These are phyloP conservation scores for Podarcis siculus DNA, from an alignment of 2,797 vertebrate species.

Conservation along the genomic window DNA sequence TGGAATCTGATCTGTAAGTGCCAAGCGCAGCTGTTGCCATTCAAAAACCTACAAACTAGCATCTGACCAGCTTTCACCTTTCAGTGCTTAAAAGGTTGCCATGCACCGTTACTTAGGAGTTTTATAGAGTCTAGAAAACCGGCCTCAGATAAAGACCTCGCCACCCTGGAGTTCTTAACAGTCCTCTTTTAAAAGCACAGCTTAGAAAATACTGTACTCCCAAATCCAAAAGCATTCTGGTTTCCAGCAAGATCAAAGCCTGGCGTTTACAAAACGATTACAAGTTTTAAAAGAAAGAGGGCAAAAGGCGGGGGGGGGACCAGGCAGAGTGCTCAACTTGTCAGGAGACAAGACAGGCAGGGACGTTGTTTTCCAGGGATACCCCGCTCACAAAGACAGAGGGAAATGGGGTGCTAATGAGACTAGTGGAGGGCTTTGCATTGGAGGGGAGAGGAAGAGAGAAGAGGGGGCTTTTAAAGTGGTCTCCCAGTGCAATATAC, in stretches of 20 bases:
- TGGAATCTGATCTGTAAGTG: not conserved
- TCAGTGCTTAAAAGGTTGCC: too few species aligned
- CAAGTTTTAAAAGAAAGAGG: conserved; percentile 8
- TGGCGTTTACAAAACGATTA: rapidly evolving
- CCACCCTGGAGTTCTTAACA: not conserved
- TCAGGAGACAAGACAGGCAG: not conserved
- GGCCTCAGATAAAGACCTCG: not conserved
- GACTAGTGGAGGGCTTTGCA: not conserved
- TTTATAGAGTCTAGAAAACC: not conserved
- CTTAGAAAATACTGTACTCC: not conserved
- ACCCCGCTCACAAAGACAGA: not conserved
- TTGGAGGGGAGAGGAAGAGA: not conserved
- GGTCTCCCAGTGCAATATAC: not conserved
- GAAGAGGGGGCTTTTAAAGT: not conserved
- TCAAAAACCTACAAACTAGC: not conserved
- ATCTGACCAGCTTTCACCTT: not conserved
- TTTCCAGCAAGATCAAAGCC: not conserved
- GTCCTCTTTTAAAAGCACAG: not conserved
- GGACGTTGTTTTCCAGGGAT: not conserved
- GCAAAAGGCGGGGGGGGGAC: not conserved
- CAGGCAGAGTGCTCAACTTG: not conserved
- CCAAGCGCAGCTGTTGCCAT: not conserved
- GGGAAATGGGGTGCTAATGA: not conserved
- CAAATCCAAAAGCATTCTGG: not conserved
- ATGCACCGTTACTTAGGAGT: not conserved